Evolutionary conservation across 1,140 invertebrate species (phyloP), one percentile per base, ranked within the genome.

Genomic region (Vanessa tameamea): DNA sequence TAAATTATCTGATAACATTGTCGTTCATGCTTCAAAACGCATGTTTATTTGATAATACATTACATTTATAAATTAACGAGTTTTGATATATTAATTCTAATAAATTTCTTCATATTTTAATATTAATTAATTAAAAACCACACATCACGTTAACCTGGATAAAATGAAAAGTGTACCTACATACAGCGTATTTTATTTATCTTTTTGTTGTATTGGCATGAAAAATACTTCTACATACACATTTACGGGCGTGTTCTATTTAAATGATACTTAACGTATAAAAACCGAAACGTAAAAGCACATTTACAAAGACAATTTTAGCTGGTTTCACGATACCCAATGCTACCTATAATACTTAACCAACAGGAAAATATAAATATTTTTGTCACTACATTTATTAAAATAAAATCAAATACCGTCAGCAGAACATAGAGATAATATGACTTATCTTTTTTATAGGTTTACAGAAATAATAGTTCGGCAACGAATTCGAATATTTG

Each of bases 321-420:
- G 50, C 47, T 64, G 65, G 48, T 72, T 72, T 72, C 50, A 57
- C 16, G 53, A 23, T 57, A 20, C 53, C 13, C 20, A 20, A 57
- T 23, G 16, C 12, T 3, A 53, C n/a, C 6, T 31, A 4, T 31
- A 31, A 31, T 31, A n/a, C 1, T n/a, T 53, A n/a, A 43, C 37
- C 51, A 57, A 23, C 9, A 4, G 20, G 23, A 23, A 9, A 57
- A 23, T 26, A 23, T 7, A 12, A 5, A 57, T 12, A 14, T 23
- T 57, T 50, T 14, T 50, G 47, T 15, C 12, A 50, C 48, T 50
- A 13, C 1, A 43, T 43, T 43, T 43, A 9, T 43, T 43, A 5
- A 43, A 43, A 43, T 43, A 43, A 43, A 43, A 43, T 43, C 7
- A 43, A 43, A 43, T 9, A 43, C 3, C 37, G 37, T 43, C 37